Evolutionary conservation across 2,113 vertebrate species (phyloP), one percentile per base, ranked within the genome.

Genomic region (Rhinolophus sinicus): DNA sequence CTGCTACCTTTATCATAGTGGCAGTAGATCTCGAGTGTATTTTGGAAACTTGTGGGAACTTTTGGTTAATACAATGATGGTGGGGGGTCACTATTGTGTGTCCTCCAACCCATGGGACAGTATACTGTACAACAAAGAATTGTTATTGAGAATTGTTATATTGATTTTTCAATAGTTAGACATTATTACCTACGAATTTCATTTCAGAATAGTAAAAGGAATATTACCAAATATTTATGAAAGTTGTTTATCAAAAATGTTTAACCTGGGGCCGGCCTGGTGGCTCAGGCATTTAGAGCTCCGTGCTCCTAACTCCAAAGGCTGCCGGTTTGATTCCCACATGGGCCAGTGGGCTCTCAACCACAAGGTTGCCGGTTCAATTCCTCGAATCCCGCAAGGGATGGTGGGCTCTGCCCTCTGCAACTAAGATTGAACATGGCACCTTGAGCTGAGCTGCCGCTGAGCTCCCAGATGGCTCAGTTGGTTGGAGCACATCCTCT

Each of bases 191-290:
- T 88, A 86, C 8, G 11, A 44, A 93, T 90, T 96, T 96, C 56
- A 96, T 44, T 38, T 95, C 56, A 97, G 28, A 76, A 84, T 58
- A 93, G 52, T 54, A 96, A 87, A 86, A 3, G 38, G 19, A 91
- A 93, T 0, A 93, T 44, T 47, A 81, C 2, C 95, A 96, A 93
- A 92, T 87, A 94, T 54, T 72, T 87, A 16, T 87, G n/a, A 92
- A 89, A 95, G 1, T 67, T 92, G 11, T 38, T 95, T 90, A 91
- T 87, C n/a, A 96, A 92, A 97, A 96, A 92, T 84, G 70, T 81
- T 72, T 69, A 85, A 91, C 22, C 38, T 89, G 16, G n/a, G n/a
- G n/a, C n/a, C n/a, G n/a, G n/a, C n/a, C n/a, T n/a, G n/a, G n/a
- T n/a, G n/a, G n/a, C n/a, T n/a, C n/a, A n/a, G n/a, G n/a, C n/a